These are phyloP conservation scores for Dysdera silvatica DNA, from an alignment of 1,140 invertebrate genomes.

Conservation along the genomic window DNA sequence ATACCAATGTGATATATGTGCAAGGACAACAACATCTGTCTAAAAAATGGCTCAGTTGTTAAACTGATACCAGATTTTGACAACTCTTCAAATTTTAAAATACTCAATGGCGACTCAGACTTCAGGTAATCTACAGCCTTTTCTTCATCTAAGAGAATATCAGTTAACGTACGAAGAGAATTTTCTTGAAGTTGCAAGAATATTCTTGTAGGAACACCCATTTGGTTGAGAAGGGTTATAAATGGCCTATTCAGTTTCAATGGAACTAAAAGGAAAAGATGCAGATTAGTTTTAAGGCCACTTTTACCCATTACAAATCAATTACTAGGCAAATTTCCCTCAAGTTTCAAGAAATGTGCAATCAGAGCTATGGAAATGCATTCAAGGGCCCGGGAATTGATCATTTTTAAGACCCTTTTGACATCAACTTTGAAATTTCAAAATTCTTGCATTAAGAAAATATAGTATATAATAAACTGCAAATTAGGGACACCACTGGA, in stretches of 20 bases:
- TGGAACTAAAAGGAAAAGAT: slow-evolving; percentile 10
- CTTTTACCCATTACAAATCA: not conserved
- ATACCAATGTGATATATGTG: slow-evolving; percentile 20
- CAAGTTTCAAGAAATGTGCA: too few species aligned
- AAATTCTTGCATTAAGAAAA: too few species aligned
- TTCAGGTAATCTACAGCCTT: slow-evolving; percentile 19
- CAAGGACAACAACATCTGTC: slow-evolving; percentile 9
- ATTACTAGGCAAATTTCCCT: too few species aligned
- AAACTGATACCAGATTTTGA: slow-evolving; percentile 18
- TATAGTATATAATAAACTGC: too few species aligned
- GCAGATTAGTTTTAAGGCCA: not conserved
- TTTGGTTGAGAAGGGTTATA: slow-evolving; percentile 33
- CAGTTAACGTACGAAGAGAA: slow-evolving; percentile 13
- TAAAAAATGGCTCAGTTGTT: slow-evolving; percentile 30
- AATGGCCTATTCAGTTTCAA: slow-evolving; percentile 32
- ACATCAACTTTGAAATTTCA: too few species aligned
- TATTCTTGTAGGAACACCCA: slow-evolving; percentile 11
- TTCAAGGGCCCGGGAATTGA: too few species aligned
- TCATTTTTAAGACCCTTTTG: too few species aligned
- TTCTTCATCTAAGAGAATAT: slow-evolving; percentile 29
- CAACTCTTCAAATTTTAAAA: slow-evolving; percentile 4
- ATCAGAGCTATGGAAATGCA: too few species aligned
- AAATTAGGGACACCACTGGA: too few species aligned
- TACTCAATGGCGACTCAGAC: not conserved
- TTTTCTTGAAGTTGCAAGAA: slow-evolving; percentile 26